phyloP scores from a whole-genome alignment of 2,797 vertebrate species.

The Momotus momota region DNA sequence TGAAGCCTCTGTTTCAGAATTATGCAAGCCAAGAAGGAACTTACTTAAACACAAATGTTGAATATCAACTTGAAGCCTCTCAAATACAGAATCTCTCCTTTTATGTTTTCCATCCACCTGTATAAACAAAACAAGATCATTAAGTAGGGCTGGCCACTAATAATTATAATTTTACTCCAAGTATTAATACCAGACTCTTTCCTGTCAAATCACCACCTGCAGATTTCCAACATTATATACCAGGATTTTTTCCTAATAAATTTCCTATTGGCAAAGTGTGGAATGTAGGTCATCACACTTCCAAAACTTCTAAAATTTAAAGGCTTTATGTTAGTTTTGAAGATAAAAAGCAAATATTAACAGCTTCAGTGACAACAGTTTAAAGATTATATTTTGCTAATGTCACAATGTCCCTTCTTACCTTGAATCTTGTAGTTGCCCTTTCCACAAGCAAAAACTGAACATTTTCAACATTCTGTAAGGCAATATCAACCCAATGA shows the following conservation, averaged over 20 bases:
- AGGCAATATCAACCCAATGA: slow-evolving; percentile 92
- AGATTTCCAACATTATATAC: background rate
- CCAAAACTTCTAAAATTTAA: background rate
- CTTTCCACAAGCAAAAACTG: slow-evolving; percentile 95
- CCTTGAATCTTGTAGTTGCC: slow-evolving; percentile 94
- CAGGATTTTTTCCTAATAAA: background rate
- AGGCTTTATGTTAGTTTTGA: background rate
- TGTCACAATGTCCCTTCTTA: slow-evolving; percentile 3
- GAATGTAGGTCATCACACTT: background rate
- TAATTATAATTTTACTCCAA: background rate
- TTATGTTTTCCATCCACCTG: slow-evolving; percentile 96
- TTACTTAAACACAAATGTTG: slow-evolving; percentile 93
- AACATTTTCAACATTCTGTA: slow-evolving; percentile 82
- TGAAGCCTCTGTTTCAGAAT: background rate
- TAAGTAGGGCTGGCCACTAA: background rate
- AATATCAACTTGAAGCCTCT: slow-evolving; percentile 96
- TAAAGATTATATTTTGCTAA: background rate
- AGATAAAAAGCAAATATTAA: background rate
- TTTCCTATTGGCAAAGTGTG: background rate
- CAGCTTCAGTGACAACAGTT: background rate
- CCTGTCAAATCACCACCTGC: background rate
- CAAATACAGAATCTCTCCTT: slow-evolving; percentile 82
- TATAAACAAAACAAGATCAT: background rate
- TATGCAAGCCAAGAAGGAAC: slow-evolving; percentile 27
- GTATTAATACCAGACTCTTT: background rate